Conservation (phyloP, 2,797 vertebrate genomes). For the Oryzias dopingdopingensis region DNA sequence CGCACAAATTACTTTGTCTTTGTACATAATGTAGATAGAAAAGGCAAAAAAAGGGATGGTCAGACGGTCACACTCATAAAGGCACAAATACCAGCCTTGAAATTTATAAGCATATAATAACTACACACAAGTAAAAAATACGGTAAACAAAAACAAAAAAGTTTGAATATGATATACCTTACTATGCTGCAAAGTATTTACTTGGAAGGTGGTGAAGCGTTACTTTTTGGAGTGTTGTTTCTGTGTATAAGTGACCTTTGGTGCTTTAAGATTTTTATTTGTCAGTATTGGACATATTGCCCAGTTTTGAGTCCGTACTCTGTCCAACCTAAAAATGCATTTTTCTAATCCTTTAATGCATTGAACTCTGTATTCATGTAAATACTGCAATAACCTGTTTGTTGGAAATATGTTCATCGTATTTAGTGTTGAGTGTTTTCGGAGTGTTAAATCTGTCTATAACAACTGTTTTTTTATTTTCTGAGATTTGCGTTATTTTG, state of each 20-base stretch:
- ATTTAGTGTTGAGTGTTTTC: slow-evolving; percentile 81
- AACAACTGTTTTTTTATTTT: slow-evolving; percentile 81
- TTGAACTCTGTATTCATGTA: slow-evolving; percentile 80
- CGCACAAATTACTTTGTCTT: slow-evolving; percentile 41
- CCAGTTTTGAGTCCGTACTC: slow-evolving; percentile 64
- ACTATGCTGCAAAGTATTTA: slow-evolving; percentile 74
- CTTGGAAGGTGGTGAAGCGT: slow-evolving; percentile 64
- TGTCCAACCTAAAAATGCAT: slow-evolving; percentile 56
- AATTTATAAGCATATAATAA: slow-evolving; percentile 55
- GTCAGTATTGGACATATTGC: slow-evolving; percentile 80
- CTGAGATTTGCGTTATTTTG: slow-evolving; percentile 63
- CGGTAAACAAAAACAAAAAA: slow-evolving; percentile 23
- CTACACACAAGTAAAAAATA: slow-evolving; percentile 51
- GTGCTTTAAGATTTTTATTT: slow-evolving; percentile 75
- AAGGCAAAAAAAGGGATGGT: slow-evolving; percentile 51
- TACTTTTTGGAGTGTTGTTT: slow-evolving; percentile 76
- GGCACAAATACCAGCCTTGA: slow-evolving; percentile 69
- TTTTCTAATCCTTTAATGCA: slow-evolving; percentile 75
- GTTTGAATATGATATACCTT: slow-evolving; percentile 60
- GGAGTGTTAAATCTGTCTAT: slow-evolving; percentile 82
- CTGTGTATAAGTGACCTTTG: slow-evolving; percentile 84
- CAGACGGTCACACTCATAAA: slow-evolving; percentile 39
- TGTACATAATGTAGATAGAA: slow-evolving; percentile 69
- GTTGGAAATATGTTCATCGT: slow-evolving; percentile 55
- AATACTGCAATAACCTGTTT: slow-evolving; percentile 64